phyloP scores from a whole-genome alignment of 92 coral and sea anemone species.

The Pocillopora meandrina region DNA sequence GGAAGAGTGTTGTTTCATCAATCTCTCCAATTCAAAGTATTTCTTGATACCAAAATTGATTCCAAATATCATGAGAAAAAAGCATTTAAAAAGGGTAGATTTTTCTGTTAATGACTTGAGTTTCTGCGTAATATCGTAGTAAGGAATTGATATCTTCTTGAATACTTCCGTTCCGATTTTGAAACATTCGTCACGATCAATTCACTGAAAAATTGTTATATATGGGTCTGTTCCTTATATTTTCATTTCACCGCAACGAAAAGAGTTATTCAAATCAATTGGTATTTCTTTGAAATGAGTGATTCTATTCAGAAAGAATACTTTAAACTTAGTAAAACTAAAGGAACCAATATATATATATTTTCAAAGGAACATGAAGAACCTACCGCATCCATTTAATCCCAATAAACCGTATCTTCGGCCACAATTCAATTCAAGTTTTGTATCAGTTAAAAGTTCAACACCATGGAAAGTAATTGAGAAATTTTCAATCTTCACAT shows the following conservation, averaged over 20 bases:
- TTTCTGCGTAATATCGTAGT: too few species aligned
- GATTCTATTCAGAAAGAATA: neutral
- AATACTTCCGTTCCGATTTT: too few species aligned
- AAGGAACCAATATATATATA: neutral
- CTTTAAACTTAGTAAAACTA: neutral
- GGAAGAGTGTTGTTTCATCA: too few species aligned
- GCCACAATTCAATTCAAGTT: constrained; percentile 93
- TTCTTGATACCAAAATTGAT: too few species aligned
- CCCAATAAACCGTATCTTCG: constrained; percentile 97
- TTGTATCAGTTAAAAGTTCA: constrained; percentile 89
- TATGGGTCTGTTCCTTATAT: neutral
- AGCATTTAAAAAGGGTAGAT: too few species aligned
- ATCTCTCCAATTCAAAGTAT: too few species aligned
- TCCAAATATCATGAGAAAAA: too few species aligned
- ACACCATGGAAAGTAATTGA: constrained; percentile 99
- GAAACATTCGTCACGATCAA: too few species aligned
- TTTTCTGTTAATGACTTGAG: too few species aligned
- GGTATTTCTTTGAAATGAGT: neutral
- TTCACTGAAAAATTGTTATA: too few species aligned
- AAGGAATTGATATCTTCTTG: too few species aligned
- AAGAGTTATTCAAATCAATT: neutral
- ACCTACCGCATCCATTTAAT: constrained; percentile 96
- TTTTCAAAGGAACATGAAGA: neutral
- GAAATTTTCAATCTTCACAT: constrained; percentile 90
- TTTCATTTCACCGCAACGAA: neutral